A percentile compares a stretch with the other conserved stretches of the same genome.
Evolutionary conservation across 2,888 invertebrate species (phyloP).

Genomic region (Lobophora halterata): DNA sequence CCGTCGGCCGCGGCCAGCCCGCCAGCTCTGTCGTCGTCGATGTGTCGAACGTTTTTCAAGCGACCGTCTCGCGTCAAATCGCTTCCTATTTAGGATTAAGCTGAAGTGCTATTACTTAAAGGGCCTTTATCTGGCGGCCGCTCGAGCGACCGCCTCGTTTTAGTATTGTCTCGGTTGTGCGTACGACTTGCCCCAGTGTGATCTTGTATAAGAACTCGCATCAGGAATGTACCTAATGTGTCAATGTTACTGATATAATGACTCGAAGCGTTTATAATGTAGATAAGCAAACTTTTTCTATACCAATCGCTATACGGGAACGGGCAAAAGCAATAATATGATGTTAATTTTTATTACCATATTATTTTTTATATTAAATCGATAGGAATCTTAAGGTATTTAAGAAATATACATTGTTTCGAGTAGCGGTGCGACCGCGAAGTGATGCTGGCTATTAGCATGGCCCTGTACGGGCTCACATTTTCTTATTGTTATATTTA

Average conservation of each 20-base stretch:
- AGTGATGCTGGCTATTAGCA: slow-evolving; percentile 74
- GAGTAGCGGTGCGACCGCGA: slow-evolving; percentile 78
- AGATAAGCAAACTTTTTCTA: slow-evolving; percentile 77
- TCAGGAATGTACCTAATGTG: slow-evolving; percentile 58
- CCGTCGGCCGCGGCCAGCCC: slow-evolving; percentile 34
- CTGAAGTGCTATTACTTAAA: slow-evolving; percentile 79
- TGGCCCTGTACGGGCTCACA: slow-evolving; percentile 59
- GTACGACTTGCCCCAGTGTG: slow-evolving; percentile 77
- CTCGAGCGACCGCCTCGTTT: slow-evolving; percentile 61
- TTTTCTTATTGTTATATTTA: slow-evolving; percentile 78
- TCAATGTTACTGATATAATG: slow-evolving; percentile 63
- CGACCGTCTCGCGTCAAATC: slow-evolving; percentile 60
- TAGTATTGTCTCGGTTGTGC: slow-evolving; percentile 79
- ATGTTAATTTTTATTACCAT: slow-evolving; percentile 81
- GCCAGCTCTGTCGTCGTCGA: slow-evolving; percentile 46
- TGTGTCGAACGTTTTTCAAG: slow-evolving; percentile 15
- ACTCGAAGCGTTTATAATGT: slow-evolving; percentile 72
- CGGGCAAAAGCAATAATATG: slow-evolving; percentile 82
- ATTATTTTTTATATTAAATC: slow-evolving; percentile 80
- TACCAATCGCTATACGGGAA: slow-evolving; percentile 82
- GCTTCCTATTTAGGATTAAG: slow-evolving; percentile 76
- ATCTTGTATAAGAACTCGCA: slow-evolving; percentile 62
- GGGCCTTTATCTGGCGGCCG: slow-evolving; percentile 59
- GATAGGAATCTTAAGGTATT: slow-evolving; percentile 73
- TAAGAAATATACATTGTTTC: slow-evolving; percentile 66